Evolutionary conservation across 2,888 invertebrate genomes (phyloP), one percentile per base, ranked within the genome.

Genomic region (Rhopalosiphum nymphaeae): DNA sequence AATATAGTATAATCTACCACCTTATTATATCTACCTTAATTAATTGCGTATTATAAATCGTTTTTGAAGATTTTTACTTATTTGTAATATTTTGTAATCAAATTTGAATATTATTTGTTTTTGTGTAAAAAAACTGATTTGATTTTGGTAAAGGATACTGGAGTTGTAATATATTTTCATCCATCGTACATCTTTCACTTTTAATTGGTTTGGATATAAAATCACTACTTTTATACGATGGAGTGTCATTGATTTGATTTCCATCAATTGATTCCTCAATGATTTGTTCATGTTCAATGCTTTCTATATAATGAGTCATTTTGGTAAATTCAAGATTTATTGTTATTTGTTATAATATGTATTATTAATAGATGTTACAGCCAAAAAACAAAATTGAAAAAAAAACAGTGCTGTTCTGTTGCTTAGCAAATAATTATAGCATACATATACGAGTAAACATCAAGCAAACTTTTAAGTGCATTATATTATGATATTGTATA

Each of bases 131-230:
- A 26, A 11, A 56, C 25, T 10, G 21, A 49, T 87, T 53, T 10
- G 3, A 56, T n/a, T n/a, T n/a, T 42, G 10, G 25, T 25, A 57
- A 97, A 97, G 97, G 97, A 97, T 97, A 97, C 97, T 97, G 96
- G 96, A 97, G 97, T 95, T 97, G 96, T 94, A 97, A 96, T 95
- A 97, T 96, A 95, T 97, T 96, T 21, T 96, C 95, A 0, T 97
- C 97, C 95, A 97, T 96, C 21, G 97, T 96, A 53, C 97, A 96
- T 89, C 96, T 95, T 84, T 96, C 95, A 87, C 96, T 96, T 49
- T 96, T 96, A 49, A 96, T 96, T 13, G 97, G 97, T 7, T 96
- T 96, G 0, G 97, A 97, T 53, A 97, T 95, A 95, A 97, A 97
- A 95, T 97, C 97, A 67, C 97, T 95, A 3, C 96, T 95, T 95